Conservation (phyloP, 2,797 vertebrate species). For the Alosa sapidissima region DNA sequence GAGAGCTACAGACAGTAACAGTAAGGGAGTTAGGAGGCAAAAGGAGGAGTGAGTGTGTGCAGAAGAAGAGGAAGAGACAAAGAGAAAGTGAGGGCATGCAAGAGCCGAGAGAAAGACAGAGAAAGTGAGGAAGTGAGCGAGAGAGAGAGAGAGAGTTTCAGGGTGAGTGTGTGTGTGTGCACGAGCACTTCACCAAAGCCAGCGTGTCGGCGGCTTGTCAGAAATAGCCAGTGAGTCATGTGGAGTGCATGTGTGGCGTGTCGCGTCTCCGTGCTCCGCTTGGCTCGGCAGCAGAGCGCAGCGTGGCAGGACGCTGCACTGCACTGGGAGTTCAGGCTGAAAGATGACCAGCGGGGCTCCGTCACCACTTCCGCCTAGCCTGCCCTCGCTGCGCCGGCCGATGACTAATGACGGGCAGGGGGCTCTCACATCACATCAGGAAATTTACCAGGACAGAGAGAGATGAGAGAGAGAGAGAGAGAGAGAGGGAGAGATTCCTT, state of each 20-base stretch:
- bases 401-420: constrained; percentile 42
- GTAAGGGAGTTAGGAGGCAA: neutral
- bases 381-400: neutral
- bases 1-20: neutral
- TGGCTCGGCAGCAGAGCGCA: neutral
- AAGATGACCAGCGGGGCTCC: constrained; percentile 21
- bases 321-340: neutral
- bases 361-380: constrained; percentile 36
- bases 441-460: constrained; percentile 26
- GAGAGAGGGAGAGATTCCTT: neutral
- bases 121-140: neutral
- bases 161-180: too few relatives aligned
- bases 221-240: constrained; percentile 44
- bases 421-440: neutral
- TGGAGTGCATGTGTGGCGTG: constrained; percentile 22
- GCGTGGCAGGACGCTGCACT: neutral
- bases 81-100: too few relatives aligned
- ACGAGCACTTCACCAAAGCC: neutral
- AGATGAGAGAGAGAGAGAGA: neutral
- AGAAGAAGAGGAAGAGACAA: neutral
- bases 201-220: constrained; percentile 15
- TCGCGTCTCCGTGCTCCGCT: neutral
- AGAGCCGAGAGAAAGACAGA: neutral
- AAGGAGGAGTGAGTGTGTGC: too few relatives aligned
- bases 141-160: neutral